Conservation (phyloP, 2,797 vertebrate genomes). For the Threskiornis aethiopicus region DNA sequence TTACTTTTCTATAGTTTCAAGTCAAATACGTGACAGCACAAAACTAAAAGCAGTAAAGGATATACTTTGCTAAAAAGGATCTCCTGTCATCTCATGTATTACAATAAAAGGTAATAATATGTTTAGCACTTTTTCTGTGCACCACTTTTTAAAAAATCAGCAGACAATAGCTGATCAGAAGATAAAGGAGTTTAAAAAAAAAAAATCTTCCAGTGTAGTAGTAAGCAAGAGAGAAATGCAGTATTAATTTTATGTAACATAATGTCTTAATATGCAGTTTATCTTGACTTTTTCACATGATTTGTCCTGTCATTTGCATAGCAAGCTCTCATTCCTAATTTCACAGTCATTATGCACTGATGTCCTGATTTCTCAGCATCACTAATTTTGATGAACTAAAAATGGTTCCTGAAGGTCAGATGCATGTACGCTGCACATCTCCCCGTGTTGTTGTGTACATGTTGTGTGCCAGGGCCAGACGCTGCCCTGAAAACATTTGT, state of each 20-base stretch:
- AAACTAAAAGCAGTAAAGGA: slow-evolving; percentile 77
- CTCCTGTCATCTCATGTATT: slow-evolving; percentile 78
- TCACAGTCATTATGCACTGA: slow-evolving; percentile 99
- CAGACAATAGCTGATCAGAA: slow-evolving; percentile 81
- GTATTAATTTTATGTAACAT: slow-evolving; percentile 89
- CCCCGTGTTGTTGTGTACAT: slow-evolving; percentile 43
- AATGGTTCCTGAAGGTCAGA: slow-evolving; percentile 95
- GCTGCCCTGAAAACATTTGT: background rate
- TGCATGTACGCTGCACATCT: slow-evolving; percentile 44
- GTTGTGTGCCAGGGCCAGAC: background rate
- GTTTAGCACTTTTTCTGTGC: slow-evolving; percentile 77
- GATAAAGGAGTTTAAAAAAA: slow-evolving; percentile 75
- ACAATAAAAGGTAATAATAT: slow-evolving; percentile 82
- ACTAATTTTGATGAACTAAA: slow-evolving; percentile 98
- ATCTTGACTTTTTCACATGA: slow-evolving; percentile 95
- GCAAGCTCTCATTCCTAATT: slow-evolving; percentile 91
- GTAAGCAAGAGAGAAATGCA: slow-evolving; percentile 83
- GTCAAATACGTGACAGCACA: slow-evolving; percentile 79
- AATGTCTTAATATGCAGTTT: slow-evolving; percentile 93
- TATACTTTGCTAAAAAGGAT: slow-evolving; percentile 79
- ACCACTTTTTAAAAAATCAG: slow-evolving; percentile 66
- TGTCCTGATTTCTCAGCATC: slow-evolving; percentile 93
- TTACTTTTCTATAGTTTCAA: slow-evolving; percentile 79
- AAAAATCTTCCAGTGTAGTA: slow-evolving; percentile 61
- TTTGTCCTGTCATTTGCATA: slow-evolving; percentile 95